Percentiles rank a stretch among this genome's conserved stretches.
Conservation (phyloP, 2,797 vertebrate species). For the Myoxocephalus aenaeus region DNA sequence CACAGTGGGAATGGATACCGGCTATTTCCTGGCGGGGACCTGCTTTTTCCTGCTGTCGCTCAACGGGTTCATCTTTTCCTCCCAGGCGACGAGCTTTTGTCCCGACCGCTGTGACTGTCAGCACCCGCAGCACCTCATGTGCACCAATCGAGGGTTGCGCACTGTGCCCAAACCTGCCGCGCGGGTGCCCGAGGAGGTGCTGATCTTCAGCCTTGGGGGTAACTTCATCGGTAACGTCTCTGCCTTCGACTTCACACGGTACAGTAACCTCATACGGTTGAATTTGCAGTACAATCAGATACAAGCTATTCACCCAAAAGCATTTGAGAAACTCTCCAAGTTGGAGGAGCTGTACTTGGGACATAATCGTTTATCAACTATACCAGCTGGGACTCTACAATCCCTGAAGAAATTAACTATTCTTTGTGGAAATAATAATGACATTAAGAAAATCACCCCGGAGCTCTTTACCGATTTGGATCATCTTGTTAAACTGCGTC, state of each 20-base stretch:
- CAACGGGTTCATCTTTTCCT: conserved; percentile 69
- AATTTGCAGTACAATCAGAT: conserved; percentile 96
- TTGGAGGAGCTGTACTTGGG: conserved; percentile 95
- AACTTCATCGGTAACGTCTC: conserved; percentile 95
- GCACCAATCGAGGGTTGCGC: conserved; percentile 93
- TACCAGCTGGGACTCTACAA: conserved; percentile 86
- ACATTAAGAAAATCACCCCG: conserved; percentile 83
- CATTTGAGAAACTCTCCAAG: conserved; percentile 88
- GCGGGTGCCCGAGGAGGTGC: conserved; percentile 80
- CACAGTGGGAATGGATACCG: conserved; percentile 83
- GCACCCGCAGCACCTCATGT: conserved; percentile 90
- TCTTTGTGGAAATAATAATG: conserved; percentile 91
- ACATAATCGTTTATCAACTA: conserved; percentile 88
- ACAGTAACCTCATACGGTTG: conserved; percentile 87
- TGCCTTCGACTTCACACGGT: conserved; percentile 88
- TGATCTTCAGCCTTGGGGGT: conserved; percentile 92
- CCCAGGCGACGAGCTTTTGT: conserved; percentile 80
- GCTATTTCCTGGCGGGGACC: conserved; percentile 52
- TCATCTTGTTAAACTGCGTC: conserved; percentile 89
- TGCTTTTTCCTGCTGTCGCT: conserved; percentile 74
- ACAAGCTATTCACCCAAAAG: conserved; percentile 87
- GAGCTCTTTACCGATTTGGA: conserved; percentile 87
- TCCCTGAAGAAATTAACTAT: conserved; percentile 88
- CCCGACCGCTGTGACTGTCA: conserved; percentile 95
- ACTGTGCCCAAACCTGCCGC: conserved; percentile 85